Evolutionary conservation across 2,888 invertebrate genomes (phyloP).

Genomic region (Caenorhabditis imperialis): DNA sequence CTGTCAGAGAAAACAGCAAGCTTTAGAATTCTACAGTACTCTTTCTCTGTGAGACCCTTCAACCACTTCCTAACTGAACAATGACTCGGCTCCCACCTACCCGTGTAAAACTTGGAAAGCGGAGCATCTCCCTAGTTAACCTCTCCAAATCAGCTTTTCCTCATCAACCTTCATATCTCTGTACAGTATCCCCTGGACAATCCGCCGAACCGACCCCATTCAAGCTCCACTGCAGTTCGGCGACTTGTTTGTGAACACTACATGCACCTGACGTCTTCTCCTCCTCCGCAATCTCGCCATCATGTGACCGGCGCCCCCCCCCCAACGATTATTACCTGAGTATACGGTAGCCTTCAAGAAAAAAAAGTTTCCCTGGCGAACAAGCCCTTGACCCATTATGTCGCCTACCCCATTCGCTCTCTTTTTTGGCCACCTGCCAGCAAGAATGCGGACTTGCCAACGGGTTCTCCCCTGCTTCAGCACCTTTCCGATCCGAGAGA

Average conservation of each 20-base stretch:
- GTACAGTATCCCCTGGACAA: no score
- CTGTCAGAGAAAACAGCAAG: no score
- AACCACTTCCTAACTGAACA: no score
- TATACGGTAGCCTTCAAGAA: conserved; percentile 18
- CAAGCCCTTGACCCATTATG: conserved; percentile 19
- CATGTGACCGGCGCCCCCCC: no score
- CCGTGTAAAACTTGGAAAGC: no score
- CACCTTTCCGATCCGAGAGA: conserved; percentile 7
- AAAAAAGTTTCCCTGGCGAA: background rate
- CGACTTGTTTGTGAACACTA: background rate
- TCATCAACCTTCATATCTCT: no score
- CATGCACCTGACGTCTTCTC: background rate
- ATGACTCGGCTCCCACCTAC: no score
- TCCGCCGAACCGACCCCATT: conserved; percentile 1
- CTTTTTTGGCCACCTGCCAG: conserved; percentile 15
- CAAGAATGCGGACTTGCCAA: conserved; percentile 41
- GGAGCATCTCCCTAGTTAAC: no score
- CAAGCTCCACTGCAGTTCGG: background rate
- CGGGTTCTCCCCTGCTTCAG: conserved; percentile 16
- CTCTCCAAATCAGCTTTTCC: no score
- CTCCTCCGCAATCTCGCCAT: conserved; percentile 24
- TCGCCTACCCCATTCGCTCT: background rate
- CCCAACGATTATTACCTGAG: conserved; percentile 23
- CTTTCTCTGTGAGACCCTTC: no score
- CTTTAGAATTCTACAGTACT: no score